Evolutionary conservation across 2,113 vertebrate species (phyloP).

Genomic region (Alosa alosa): DNA sequence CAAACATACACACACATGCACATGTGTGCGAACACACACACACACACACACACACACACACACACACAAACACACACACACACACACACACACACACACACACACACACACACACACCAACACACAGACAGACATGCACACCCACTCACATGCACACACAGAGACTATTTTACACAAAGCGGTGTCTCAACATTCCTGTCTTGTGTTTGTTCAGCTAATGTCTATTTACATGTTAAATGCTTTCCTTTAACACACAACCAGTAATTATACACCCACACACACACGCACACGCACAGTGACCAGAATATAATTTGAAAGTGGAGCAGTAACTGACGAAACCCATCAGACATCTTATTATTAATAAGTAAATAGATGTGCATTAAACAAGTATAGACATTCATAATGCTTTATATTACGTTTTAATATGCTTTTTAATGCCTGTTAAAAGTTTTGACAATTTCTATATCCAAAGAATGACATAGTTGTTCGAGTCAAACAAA

Average conservation of each 20-base stretch:
- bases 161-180: not conserved
- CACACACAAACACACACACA: not conserved
- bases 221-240: conserved; percentile 6
- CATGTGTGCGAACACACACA: not conserved
- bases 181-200: not conserved
- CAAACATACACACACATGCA: not conserved
- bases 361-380: not conserved
- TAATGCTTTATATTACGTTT: too few relatives aligned
- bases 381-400: too few relatives aligned
- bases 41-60: not conserved
- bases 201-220: conserved; percentile 1
- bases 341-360: not conserved
- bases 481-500: too few relatives aligned
- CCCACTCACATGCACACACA: not conserved
- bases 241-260: not conserved
- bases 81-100: not conserved
- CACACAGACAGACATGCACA: not conserved
- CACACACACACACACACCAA: not conserved
- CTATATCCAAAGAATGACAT: too few relatives aligned
- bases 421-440: too few relatives aligned
- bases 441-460: too few relatives aligned
- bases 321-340: not conserved
- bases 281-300: not conserved
- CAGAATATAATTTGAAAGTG: not conserved
- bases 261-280: conserved; percentile 2